Conservation (phyloP, 2,888 invertebrate genomes). For the Cordylochernes scorpioides region DNA sequence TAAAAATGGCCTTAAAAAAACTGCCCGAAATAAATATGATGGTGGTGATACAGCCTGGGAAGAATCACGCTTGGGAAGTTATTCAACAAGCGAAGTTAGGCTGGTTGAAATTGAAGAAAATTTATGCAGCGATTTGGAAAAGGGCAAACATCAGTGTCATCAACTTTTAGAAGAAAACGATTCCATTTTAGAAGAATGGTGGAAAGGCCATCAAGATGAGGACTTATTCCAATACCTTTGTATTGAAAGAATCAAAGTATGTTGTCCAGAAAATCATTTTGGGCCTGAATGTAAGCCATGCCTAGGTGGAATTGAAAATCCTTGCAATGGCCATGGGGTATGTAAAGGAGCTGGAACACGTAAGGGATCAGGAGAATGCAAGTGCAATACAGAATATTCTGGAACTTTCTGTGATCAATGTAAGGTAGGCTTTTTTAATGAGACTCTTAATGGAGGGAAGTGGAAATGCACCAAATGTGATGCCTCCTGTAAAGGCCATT, state of each 20-base stretch:
- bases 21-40: constrained; percentile 63
- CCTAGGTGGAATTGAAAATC: constrained; percentile 37
- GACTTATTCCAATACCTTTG: too few species aligned
- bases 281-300: constrained; percentile 58
- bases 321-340: constrained; percentile 58
- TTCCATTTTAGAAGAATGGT: too few species aligned
- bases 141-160: constrained; percentile 36
- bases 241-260: too few species aligned
- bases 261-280: constrained; percentile 57
- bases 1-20: constrained; percentile 30
- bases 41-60: constrained; percentile 87
- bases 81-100: constrained; percentile 56
- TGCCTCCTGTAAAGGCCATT: constrained; percentile 43
- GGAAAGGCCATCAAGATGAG: too few species aligned
- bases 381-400: constrained; percentile 51
- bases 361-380: constrained; percentile 70
- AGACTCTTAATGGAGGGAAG: constrained; percentile 3
- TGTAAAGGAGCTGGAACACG: constrained; percentile 69
- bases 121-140: constrained; percentile 44
- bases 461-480: constrained; percentile 33
- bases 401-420: constrained; percentile 56
- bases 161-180: too few species aligned
- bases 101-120: constrained; percentile 74
- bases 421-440: constrained; percentile 37
- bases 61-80: constrained; percentile 44